These are phyloP conservation scores for Porites lobata DNA, from an alignment of 92 coral and sea anemone species.

Conservation along the genomic window DNA sequence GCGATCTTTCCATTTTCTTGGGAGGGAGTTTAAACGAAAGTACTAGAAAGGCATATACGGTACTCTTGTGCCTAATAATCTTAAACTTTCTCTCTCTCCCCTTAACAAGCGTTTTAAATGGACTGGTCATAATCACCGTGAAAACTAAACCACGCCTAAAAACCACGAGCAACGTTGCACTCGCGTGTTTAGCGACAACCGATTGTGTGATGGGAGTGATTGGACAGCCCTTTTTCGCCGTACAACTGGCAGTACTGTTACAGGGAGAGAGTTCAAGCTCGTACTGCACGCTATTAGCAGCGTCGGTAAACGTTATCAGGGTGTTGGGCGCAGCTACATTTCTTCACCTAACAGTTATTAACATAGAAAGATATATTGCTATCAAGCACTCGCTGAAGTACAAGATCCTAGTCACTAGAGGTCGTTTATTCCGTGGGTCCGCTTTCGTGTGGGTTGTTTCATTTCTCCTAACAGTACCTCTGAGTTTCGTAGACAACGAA, in stretches of 20 bases:
- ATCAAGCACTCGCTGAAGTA: not conserved
- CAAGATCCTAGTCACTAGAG: not conserved
- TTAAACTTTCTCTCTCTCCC: not conserved
- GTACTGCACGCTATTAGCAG: not conserved
- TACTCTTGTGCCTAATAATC: not conserved
- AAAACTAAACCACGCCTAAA: conserved; percentile 5
- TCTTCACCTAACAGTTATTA: not conserved
- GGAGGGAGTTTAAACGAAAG: not conserved
- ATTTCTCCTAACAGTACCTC: not conserved
- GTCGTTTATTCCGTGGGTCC: not conserved
- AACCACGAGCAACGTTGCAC: not conserved
- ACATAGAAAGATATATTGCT: not conserved
- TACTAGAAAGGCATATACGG: not conserved
- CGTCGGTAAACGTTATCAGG: not conserved
- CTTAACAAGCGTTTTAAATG: not conserved
- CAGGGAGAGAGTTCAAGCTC: not conserved
- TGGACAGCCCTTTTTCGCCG: not conserved
- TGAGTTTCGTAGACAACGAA: not conserved
- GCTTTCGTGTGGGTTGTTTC: not conserved
- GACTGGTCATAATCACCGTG: conserved; percentile 2
- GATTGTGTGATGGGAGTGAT: not conserved
- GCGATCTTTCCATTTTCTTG: not conserved
- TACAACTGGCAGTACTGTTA: no score
- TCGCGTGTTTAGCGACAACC: not conserved
- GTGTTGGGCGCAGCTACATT: not conserved